Base-by-base conservation (phyloP, 2,888 invertebrate species). In the Brachyptera putata region DNA sequence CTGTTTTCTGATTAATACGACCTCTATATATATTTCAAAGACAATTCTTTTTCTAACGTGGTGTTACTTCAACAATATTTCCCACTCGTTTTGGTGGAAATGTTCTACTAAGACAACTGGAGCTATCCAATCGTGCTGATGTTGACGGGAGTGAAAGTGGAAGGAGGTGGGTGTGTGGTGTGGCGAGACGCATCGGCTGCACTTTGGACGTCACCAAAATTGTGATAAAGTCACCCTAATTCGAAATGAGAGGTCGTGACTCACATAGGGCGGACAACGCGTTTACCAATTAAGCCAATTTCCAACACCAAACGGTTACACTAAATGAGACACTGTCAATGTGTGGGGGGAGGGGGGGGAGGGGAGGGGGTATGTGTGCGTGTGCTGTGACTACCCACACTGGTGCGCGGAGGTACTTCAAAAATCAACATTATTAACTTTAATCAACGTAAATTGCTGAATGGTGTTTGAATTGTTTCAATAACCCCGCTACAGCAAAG, bases 271-370 rank as follows among this genome's bases (percentile, higher is more conserved):
- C 25, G 18, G 22, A 37, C 5, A 41, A 18, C 53, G 36, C 56
- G 50, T 60, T 50, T 49, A 39, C 60, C 50, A 57, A 60, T 60
- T 60, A 57, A 39, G 49, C 39, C 49, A 49, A 57, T 57, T 55
- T 60, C 48, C 24, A 60, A 22, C 13, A 22, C 53, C 53, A 2
- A n/a, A n/a, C n/a, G n/a, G n/a, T n/a, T n/a, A n/a, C 46, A 11
- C 30, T 30, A 30, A 11, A 30, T 30, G 30, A 7, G 11, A 30
- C 30, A n/a, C n/a, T n/a, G n/a, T n/a, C n/a, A 11, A 30, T 30
- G 7, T 7, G 30, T 30, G 30, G 30, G 5, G 30, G 7, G 30
- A 7, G 30, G 7, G 30, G 30, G 5, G 43, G 3, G 43, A 16
- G 14, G 14, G 18, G 43, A 11, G 14, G 16, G 21, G 43, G 18